These are phyloP conservation scores for Hetaerina titia DNA, from an alignment of 2,888 invertebrate species.

Conservation along the genomic window DNA sequence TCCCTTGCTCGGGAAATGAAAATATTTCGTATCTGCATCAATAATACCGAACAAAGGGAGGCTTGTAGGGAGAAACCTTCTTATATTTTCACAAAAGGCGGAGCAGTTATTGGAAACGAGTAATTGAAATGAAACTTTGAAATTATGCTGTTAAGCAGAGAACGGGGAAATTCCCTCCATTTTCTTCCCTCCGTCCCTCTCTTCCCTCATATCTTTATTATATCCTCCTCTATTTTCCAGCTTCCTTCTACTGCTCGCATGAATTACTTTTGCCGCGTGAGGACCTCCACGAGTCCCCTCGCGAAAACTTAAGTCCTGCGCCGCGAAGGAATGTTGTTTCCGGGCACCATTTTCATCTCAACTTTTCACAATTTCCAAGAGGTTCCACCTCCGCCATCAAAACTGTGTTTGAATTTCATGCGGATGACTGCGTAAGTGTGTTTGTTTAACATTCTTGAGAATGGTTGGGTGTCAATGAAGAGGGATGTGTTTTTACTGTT, in stretches of 20 bases:
- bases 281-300: neutral
- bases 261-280: neutral
- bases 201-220: neutral
- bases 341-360: neutral
- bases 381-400: too few species aligned
- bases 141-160: conserved; percentile 65
- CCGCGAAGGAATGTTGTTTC: neutral
- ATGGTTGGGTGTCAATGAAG: too few species aligned
- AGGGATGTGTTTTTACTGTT: too few species aligned
- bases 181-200: neutral
- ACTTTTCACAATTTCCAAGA: too few species aligned
- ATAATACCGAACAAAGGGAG: conserved; percentile 59
- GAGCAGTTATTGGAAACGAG: conserved; percentile 65
- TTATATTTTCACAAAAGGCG: conserved; percentile 63
- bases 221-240: neutral
- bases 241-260: neutral
- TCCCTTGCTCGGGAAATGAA: conserved; percentile 57
- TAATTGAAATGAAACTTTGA: conserved; percentile 67
- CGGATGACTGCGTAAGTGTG: too few species aligned
- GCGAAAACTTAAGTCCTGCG: neutral
- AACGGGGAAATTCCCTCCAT: neutral
- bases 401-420: too few species aligned
- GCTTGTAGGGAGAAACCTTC: conserved; percentile 66
- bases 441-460: too few species aligned
- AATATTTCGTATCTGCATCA: conserved; percentile 67